phyloP scores from a whole-genome alignment of 2,888 invertebrate genomes.

The Cylloceria caligata region DNA sequence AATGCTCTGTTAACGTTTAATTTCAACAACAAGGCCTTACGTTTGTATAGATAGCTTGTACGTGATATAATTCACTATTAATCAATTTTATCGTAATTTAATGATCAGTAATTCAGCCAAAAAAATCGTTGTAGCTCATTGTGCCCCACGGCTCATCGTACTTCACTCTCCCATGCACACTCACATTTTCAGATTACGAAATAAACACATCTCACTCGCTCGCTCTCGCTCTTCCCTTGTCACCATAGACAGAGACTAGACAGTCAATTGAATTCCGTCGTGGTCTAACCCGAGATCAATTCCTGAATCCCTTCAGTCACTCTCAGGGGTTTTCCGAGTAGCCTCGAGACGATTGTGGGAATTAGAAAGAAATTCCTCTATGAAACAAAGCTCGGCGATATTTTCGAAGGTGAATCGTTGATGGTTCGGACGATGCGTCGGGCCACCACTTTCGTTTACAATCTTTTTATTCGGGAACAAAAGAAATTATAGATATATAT shows the following conservation, averaged over 20 bases:
- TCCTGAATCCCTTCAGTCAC: constrained; percentile 12
- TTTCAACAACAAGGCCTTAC: too few relatives aligned
- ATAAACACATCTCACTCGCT: too few relatives aligned
- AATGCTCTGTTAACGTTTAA: too few relatives aligned
- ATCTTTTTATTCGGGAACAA: constrained; percentile 1
- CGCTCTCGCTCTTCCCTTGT: too few relatives aligned
- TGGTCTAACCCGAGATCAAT: constrained; percentile 20
- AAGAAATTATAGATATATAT: neutral
- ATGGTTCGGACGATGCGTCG: neutral
- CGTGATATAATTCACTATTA: too few relatives aligned
- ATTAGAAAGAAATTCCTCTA: neutral
- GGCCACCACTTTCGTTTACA: neutral
- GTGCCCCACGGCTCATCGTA: too few relatives aligned
- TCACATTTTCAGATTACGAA: too few relatives aligned
- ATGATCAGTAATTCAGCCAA: too few relatives aligned
- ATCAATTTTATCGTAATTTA: too few relatives aligned
- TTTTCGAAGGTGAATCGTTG: neutral
- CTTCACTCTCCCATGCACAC: too few relatives aligned
- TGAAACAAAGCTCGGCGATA: neutral
- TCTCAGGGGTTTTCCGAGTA: constrained; percentile 4
- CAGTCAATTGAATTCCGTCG: constrained; percentile 30
- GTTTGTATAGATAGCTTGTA: too few relatives aligned
- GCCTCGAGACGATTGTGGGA: neutral
- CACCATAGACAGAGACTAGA: neutral
- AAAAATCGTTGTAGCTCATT: too few relatives aligned